These are phyloP conservation scores for Strongylocentrotus purpuratus DNA, from an alignment of 35 echinoderm and acorn worm species.

Conservation along the genomic window DNA sequence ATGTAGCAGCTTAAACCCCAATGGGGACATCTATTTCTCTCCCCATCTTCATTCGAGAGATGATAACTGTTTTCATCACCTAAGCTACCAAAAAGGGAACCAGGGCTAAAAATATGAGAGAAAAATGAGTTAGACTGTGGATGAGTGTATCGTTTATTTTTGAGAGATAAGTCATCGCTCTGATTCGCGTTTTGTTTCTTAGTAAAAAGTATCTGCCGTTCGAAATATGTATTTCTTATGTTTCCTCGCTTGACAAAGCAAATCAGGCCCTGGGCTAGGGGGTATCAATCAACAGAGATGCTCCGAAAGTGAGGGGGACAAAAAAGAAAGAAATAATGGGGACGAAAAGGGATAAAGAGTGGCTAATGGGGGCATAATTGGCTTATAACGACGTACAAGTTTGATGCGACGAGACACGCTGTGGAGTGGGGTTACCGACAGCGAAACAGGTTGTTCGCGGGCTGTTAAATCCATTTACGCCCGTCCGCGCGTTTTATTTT, in stretches of 20 bases:
- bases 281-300: not conserved
- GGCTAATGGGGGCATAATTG: conserved; percentile 24
- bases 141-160: conserved; percentile 6
- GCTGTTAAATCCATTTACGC: not conserved
- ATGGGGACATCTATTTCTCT: not conserved
- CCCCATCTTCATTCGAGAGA: not conserved
- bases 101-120: not conserved
- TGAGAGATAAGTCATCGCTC: not conserved
- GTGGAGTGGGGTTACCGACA: not conserved
- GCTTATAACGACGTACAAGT: conserved; percentile 33
- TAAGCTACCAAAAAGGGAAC: not conserved
- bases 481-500: not conserved
- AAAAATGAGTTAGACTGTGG: not conserved
- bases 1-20: conserved; percentile 7
- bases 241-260: conserved; percentile 33
- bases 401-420: not conserved
- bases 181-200: not conserved
- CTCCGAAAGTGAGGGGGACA: not conserved
- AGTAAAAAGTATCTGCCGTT: not conserved
- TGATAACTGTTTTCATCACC: conserved; percentile 36
- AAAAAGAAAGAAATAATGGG: not conserved
- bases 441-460: not conserved
- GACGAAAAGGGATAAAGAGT: not conserved
- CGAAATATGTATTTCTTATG: not conserved
- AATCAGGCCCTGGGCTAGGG: not conserved